These are phyloP conservation scores for Conops quadrifasciatus DNA, from an alignment of 2,888 invertebrate genomes.

Conservation along the genomic window DNA sequence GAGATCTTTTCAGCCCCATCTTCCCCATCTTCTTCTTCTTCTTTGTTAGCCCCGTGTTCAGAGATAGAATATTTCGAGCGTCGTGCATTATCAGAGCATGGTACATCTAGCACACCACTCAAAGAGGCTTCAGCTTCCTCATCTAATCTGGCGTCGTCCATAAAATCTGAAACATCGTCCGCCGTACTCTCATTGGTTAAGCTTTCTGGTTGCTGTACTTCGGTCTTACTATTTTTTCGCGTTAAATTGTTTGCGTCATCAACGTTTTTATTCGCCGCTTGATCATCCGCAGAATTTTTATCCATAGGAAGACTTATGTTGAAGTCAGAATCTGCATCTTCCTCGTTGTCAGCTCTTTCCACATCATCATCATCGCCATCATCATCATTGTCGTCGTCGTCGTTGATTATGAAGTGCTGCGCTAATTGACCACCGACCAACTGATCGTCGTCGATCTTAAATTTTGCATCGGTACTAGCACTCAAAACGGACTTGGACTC, in stretches of 20 bases:
- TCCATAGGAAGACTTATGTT: conserved; percentile 52
- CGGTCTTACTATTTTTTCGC: background rate
- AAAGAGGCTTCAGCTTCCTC: conserved; percentile 24
- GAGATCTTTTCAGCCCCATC: conserved; percentile 26
- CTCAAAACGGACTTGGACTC: conserved; percentile 22
- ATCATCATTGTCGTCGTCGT: conserved; percentile 50
- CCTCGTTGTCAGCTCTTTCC: too few relatives aligned
- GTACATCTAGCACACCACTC: conserved; percentile 19
- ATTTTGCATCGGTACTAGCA: conserved; percentile 47
- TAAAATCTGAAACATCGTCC: conserved; percentile 62
- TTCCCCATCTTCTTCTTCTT: background rate
- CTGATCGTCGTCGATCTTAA: conserved; percentile 61
- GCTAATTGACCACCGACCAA: conserved; percentile 61
- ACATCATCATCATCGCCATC: conserved; percentile 41
- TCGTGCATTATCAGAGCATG: background rate
- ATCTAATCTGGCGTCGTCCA: conserved; percentile 52
- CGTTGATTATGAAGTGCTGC: conserved; percentile 59
- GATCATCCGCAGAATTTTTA: conserved; percentile 47
- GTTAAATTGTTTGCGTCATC: conserved; percentile 17
- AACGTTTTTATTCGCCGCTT: conserved; percentile 38
- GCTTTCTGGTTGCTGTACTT: conserved; percentile 46
- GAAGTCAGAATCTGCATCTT: conserved; percentile 47
- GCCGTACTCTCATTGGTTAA: conserved; percentile 62
- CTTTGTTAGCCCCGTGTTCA: background rate
- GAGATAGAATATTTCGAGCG: background rate